Evolutionary conservation across 30 jellyfish, hydroid and myxozoan genomes (phyloP).

Genomic region (Hydra vulgaris): DNA sequence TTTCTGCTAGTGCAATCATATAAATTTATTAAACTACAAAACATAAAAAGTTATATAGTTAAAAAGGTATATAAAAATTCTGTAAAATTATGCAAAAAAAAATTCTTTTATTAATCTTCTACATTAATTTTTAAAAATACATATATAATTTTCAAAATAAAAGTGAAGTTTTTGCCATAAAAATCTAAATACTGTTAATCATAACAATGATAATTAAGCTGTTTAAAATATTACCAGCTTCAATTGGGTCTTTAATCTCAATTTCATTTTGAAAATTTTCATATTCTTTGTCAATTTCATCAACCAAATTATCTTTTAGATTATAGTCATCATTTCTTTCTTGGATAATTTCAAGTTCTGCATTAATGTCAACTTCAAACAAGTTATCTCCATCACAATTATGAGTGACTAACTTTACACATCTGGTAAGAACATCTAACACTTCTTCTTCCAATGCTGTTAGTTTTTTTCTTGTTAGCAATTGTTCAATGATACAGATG

Average conservation of each 20-base stretch:
- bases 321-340: background rate
- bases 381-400: constrained; percentile 9
- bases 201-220: no score
- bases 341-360: background rate
- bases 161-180: no score
- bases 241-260: constrained; percentile 12
- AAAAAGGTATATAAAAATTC: no score
- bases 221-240: constrained; percentile 17
- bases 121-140: no score
- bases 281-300: constrained; percentile 26
- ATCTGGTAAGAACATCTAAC: constrained; percentile 7
- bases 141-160: no score
- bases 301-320: background rate
- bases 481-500: background rate
- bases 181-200: no score
- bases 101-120: no score
- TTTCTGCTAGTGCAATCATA: no score
- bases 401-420: constrained; percentile 16
- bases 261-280: constrained; percentile 23
- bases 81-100: no score
- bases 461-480: background rate
- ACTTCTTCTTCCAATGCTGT: constrained; percentile 8
- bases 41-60: no score
- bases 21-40: no score
- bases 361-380: constrained; percentile 13